A percentile compares a stretch with the other conserved stretches of the same genome.
phyloP scores from a whole-genome alignment of 2,888 invertebrate genomes.

The Clepsis dumicolana region DNA sequence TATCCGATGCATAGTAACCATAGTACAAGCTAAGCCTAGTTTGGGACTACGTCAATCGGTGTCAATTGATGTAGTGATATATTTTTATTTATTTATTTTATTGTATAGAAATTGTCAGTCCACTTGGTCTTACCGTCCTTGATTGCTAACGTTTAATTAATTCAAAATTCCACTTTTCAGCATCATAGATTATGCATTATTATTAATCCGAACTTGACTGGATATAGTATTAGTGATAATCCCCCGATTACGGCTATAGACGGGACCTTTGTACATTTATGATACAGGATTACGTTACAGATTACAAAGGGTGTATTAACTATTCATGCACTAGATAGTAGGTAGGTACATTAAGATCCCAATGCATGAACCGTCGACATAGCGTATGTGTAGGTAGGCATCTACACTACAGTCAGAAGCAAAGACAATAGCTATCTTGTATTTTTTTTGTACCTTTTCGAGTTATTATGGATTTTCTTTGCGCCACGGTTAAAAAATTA shows the following conservation, averaged over 20 bases:
- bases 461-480: no score
- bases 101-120: no score
- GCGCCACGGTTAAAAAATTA: no score
- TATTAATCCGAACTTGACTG: slow-evolving; percentile 5
- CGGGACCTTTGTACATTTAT: slow-evolving; percentile 11
- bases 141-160: not conserved
- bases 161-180: not conserved
- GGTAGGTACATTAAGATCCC: not conserved
- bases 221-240: not conserved
- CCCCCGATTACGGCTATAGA: not conserved
- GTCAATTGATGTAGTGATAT: not conserved
- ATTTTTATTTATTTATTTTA: not conserved
- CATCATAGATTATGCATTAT: not conserved
- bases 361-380: not conserved
- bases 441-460: no score
- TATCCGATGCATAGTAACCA: no score
- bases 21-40: no score
- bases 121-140: no score
- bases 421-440: no score
- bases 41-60: no score
- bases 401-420: no score
- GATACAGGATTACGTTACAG: not conserved
- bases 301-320: slow-evolving; percentile 14
- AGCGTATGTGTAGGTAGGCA: not conserved
- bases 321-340: slow-evolving; percentile 2